Evolutionary conservation across 1,140 invertebrate genomes (phyloP), one percentile per base, ranked within the genome.

Genomic region (Cydia fagiglandana): DNA sequence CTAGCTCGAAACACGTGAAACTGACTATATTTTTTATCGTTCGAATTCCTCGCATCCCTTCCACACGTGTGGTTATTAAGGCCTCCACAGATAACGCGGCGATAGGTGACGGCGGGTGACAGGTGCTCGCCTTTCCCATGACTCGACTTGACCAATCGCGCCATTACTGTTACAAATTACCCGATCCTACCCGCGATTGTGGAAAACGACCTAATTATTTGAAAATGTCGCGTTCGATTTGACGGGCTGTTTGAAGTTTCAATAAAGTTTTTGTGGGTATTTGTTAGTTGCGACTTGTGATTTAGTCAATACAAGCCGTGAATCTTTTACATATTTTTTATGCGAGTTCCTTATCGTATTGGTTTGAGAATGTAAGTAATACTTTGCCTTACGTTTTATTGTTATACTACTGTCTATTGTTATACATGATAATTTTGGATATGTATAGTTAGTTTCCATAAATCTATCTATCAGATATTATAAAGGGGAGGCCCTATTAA

Each of bases 81-180:
- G 83, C 81, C 84, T 56, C 78, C 78, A 82, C 76, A 81, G 86
- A 85, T 86, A 87, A 84, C 80, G 68, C 64, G 84, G 68, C 64
- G 84, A 84, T 85, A 81, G 85, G 77, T 77, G 78, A 80, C 82
- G 83, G 77, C 81, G 80, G 82, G 79, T 84, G 87, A 90, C 88
- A 90, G 88, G 83, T 90, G 87, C 77, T 53, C 76, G 13, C 30
- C 53, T 84, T 82, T 90, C 88, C 86, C 88, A 90, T 85, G 83
- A 84, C 81, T 83, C 79, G 81, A 45, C 78, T 61, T 83, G 83
- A 84, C 84, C 86, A 84, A 83, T 84, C 81, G 80, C 80, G 56
- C 75, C 83, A 86, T 85, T 84, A 84, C 81, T 81, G 80, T 84
- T 85, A 90, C 88, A 86, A 88, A 88, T 88, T 86, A 84, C 83